A percentile compares a stretch with the other conserved stretches of the same genome.
phyloP scores from a whole-genome alignment of 1,140 invertebrate genomes.

The Drosophila persimilis region DNA sequence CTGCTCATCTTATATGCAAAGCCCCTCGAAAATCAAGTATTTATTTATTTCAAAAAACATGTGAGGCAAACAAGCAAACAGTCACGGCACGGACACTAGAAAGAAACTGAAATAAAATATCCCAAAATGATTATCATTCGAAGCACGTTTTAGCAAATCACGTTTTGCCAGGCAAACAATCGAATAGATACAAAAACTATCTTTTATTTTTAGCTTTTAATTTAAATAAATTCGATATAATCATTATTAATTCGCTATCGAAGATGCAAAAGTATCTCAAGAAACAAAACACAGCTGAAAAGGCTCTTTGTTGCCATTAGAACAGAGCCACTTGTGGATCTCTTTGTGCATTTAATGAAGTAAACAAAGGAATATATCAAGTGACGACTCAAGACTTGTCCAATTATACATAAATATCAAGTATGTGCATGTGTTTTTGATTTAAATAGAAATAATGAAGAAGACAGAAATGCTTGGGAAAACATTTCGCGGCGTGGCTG shows the following conservation, averaged over 20 bases:
- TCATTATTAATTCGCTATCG: neutral
- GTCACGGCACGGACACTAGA: slow-evolving; percentile 4
- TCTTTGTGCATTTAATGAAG: slow-evolving; percentile 16
- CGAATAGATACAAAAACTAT: slow-evolving; percentile 17
- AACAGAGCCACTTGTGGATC: slow-evolving; percentile 48
- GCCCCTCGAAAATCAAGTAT: slow-evolving; percentile 38
- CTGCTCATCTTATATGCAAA: slow-evolving; percentile 21
- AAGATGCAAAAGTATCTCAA: neutral
- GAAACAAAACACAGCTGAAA: slow-evolving; percentile 3
- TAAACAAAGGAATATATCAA: slow-evolving; percentile 44
- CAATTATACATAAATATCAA: slow-evolving; percentile 24
- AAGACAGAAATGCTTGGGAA: slow-evolving; percentile 5
- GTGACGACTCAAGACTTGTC: slow-evolving; percentile 18
- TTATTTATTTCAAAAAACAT: slow-evolving; percentile 36
- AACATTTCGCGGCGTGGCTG: slow-evolving; percentile 32
- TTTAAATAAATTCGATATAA: neutral
- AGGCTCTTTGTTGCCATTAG: neutral
- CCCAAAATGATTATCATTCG: slow-evolving; percentile 44
- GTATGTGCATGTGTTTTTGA: neutral
- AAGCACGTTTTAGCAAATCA: slow-evolving; percentile 65
- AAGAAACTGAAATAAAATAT: slow-evolving; percentile 23
- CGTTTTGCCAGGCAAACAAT: slow-evolving; percentile 49
- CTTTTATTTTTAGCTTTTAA: slow-evolving; percentile 14
- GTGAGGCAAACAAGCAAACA: slow-evolving; percentile 2
- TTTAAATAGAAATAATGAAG: too few species aligned